A percentile compares a stretch with the other conserved stretches of the same genome.
These are phyloP conservation scores for Drosophila lacertosa DNA, from an alignment of 1,140 invertebrate genomes.

Conservation along the genomic window DNA sequence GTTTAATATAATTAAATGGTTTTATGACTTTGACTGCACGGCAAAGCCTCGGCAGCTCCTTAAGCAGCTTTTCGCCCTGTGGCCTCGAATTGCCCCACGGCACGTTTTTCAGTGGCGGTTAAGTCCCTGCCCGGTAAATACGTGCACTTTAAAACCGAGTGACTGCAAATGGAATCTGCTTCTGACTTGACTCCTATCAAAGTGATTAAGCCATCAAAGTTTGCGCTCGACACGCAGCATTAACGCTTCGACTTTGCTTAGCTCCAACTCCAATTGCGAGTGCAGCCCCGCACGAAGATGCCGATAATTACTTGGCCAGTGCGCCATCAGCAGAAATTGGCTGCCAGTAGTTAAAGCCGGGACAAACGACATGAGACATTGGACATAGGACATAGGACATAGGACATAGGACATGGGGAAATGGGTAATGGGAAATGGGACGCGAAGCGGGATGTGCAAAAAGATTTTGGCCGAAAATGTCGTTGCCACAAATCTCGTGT, in stretches of 20 bases:
- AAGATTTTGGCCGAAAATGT: constrained; percentile 62
- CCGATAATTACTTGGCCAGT: constrained; percentile 79
- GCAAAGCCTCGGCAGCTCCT: constrained; percentile 43
- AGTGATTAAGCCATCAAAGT: constrained; percentile 82
- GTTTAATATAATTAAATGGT: constrained; percentile 84
- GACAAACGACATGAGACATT: constrained; percentile 17
- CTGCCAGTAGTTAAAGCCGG: constrained; percentile 41
- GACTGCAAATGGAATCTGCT: constrained; percentile 29
- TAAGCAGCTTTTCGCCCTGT: constrained; percentile 40
- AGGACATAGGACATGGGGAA: constrained; percentile 1
- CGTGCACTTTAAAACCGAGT: constrained; percentile 56
- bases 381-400: background rate
- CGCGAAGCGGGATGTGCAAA: constrained; percentile 33
- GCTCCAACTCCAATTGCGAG: constrained; percentile 22
- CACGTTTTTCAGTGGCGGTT: constrained; percentile 44
- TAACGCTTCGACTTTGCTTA: constrained; percentile 74
- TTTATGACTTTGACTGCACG: constrained; percentile 80
- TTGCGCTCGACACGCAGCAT: constrained; percentile 79
- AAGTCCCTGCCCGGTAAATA: constrained; percentile 48
- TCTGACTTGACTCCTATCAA: constrained; percentile 41
- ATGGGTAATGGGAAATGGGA: background rate
- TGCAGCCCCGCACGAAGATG: constrained; percentile 33
- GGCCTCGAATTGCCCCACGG: constrained; percentile 33
- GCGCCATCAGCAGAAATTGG: constrained; percentile 78
- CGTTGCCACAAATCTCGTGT: constrained; percentile 63